Evolutionary conservation across 2,888 invertebrate genomes (phyloP).

Genomic region (Drosophila phalerata): DNA sequence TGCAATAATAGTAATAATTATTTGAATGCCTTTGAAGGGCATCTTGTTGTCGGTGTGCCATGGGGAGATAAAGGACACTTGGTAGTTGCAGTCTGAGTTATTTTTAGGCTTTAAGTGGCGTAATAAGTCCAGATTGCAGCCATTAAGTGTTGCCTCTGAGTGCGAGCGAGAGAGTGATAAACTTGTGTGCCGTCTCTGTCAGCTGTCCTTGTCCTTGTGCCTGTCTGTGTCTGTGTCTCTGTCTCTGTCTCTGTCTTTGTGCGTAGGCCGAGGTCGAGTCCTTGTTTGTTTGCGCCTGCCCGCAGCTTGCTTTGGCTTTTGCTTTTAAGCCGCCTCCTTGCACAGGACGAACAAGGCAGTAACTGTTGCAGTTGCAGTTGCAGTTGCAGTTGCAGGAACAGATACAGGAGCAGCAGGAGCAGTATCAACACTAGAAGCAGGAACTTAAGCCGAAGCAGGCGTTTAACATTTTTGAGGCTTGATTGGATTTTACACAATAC

Average conservation of each 20-base stretch:
- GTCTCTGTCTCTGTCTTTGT: neutral
- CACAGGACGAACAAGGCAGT: slow-evolving; percentile 8
- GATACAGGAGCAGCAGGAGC: slow-evolving; percentile 14
- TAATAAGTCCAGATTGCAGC: slow-evolving; percentile 74
- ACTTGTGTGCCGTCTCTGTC: slow-evolving; percentile 15
- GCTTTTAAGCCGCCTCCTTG: slow-evolving; percentile 59
- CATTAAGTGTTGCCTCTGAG: slow-evolving; percentile 30
- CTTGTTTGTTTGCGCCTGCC: slow-evolving; percentile 69
- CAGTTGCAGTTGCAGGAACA: slow-evolving; percentile 8
- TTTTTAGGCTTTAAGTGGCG: slow-evolving; percentile 78
- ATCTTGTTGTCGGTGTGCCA: neutral
- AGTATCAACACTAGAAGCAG: slow-evolving; percentile 16
- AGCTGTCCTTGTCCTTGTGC: neutral
- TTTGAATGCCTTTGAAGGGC: neutral
- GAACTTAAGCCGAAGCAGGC: slow-evolving; percentile 55
- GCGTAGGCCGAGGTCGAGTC: slow-evolving; percentile 12
- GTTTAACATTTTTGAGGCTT: slow-evolving; percentile 82
- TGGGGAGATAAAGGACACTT: neutral
- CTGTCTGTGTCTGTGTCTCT: neutral
- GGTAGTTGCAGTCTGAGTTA: slow-evolving; percentile 39
- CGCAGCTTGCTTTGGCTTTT: slow-evolving; percentile 77
- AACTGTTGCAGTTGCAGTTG: neutral
- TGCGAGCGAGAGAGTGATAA: neutral
- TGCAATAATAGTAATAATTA: too few relatives aligned
- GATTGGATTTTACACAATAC: slow-evolving; percentile 76